These are phyloP conservation scores for Bradynema listronoti DNA, from an alignment of 1,140 invertebrate species.

Conservation along the genomic window DNA sequence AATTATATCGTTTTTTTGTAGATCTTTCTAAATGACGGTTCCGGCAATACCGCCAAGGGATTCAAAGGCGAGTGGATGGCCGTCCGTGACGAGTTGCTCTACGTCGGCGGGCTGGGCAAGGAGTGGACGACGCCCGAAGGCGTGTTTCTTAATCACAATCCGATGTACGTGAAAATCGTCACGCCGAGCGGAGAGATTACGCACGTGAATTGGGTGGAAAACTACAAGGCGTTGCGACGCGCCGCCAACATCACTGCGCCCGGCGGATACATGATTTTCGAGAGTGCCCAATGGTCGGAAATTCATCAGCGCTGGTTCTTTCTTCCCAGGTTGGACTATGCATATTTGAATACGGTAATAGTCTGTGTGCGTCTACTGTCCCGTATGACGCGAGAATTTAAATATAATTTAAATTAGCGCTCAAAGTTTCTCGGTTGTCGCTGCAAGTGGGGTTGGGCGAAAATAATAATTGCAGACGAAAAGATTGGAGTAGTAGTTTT, in stretches of 20 bases:
- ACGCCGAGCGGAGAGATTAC: constrained; percentile 71
- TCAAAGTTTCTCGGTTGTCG: no score
- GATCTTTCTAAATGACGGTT: constrained; percentile 81
- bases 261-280: constrained; percentile 93
- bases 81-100: constrained; percentile 78
- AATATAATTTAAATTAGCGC: no score
- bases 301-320: constrained; percentile 82
- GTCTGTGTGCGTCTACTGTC: no score
- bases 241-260: constrained; percentile 67
- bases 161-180: constrained; percentile 85
- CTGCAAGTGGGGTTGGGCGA: no score
- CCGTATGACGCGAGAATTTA: no score
- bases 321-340: constrained; percentile 71
- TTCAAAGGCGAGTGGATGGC: constrained; percentile 97
- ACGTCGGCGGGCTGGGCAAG: constrained; percentile 80
- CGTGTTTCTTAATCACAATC: constrained; percentile 76
- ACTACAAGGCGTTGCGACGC: constrained; percentile 66
- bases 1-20: no score
- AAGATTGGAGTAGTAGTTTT: no score
- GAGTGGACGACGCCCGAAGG: constrained; percentile 89
- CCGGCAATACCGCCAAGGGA: constrained; percentile 74
- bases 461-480: no score
- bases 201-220: constrained; percentile 70
- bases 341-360: no score
- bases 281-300: constrained; percentile 81